Conservation (phyloP, 2,113 vertebrate species). For the Pampusana beccarii region DNA sequence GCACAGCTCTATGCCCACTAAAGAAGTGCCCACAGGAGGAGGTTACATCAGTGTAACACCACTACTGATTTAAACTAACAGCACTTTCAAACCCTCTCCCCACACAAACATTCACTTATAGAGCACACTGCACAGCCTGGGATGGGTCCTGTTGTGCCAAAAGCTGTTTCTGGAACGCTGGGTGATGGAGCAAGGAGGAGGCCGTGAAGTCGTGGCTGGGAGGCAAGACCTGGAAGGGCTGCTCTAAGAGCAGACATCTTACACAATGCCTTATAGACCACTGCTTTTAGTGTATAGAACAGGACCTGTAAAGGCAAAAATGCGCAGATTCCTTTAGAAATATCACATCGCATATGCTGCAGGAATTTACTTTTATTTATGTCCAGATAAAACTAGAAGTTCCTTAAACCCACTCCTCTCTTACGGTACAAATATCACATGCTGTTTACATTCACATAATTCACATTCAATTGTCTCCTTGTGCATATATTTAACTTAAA, state of each 20-base stretch:
- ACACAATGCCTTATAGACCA: rapidly evolving
- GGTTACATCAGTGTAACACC: background rate
- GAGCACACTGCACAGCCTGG: background rate
- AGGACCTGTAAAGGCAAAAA: background rate
- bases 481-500: background rate
- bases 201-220: background rate
- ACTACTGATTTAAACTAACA: background rate
- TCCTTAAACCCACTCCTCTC: background rate
- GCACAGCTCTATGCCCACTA: background rate
- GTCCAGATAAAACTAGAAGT: background rate
- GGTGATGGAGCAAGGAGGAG: background rate
- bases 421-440: background rate
- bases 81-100: background rate
- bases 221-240: background rate
- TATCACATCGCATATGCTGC: too few species aligned
- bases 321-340: background rate
- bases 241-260: background rate
- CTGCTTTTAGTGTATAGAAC: rapidly evolving
- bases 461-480: background rate
- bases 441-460: background rate
- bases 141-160: rapidly evolving
- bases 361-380: background rate
- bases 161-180: background rate
- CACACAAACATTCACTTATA: rapidly evolving
- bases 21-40: background rate